Evolutionary conservation across 2,797 vertebrate genomes (phyloP).

Genomic region (Astyanax mexicanus): DNA sequence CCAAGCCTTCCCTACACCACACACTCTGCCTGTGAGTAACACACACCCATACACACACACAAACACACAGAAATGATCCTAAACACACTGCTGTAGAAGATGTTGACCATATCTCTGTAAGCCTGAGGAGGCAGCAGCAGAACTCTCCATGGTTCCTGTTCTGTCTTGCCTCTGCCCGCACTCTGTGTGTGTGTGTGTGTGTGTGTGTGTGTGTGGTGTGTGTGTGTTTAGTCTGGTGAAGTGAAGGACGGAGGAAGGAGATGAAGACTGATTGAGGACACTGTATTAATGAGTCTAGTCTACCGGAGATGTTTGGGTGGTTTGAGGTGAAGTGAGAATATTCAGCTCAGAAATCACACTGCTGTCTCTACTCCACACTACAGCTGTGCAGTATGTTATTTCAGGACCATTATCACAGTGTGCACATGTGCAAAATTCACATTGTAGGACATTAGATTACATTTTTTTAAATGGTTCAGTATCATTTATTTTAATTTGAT

Average conservation of each 20-base stretch:
- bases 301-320: constrained; percentile 17
- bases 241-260: not conserved
- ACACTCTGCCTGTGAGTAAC: constrained; percentile 68
- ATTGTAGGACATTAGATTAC: no score
- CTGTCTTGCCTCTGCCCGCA: not conserved
- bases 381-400: no score
- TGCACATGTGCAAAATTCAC: no score
- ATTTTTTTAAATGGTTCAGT: no score
- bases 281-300: constrained; percentile 44
- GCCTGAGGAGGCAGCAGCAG: not conserved
- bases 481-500: no score
- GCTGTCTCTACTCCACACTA: not conserved
- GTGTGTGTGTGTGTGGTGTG: constrained; percentile 32
- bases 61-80: not conserved
- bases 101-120: constrained; percentile 4
- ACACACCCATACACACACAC: not conserved
- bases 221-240: constrained; percentile 30
- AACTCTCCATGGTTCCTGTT: not conserved
- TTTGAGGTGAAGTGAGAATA: constrained; percentile 42
- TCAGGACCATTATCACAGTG: no score
- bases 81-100: not conserved
- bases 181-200: constrained; percentile 22
- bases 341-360: constrained; percentile 10
- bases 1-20: constrained; percentile 70
- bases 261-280: constrained; percentile 33